Evolutionary conservation across 2,113 vertebrate genomes (phyloP).

Genomic region (Onychorhynchus coronatus): DNA sequence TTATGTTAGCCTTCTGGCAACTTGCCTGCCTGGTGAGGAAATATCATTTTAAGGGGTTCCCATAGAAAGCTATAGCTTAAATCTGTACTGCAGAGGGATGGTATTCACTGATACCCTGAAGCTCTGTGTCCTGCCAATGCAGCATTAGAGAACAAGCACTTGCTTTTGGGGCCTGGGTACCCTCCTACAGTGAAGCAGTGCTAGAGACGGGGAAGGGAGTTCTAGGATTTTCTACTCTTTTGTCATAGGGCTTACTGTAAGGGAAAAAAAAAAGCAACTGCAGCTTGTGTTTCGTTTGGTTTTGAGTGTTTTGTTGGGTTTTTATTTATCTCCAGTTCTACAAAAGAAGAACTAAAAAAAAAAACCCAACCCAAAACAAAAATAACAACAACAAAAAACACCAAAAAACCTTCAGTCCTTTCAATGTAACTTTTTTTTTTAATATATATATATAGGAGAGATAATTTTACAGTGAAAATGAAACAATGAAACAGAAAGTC

Average conservation of each 20-base stretch:
- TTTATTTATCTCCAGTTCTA: background rate
- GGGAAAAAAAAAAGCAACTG: background rate
- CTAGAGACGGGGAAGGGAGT: background rate
- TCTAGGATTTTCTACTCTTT: background rate
- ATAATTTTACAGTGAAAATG: background rate
- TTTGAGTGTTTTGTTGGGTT: background rate
- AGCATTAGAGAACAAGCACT: background rate
- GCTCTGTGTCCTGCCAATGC: background rate
- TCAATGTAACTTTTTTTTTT: background rate
- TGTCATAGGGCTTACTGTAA: background rate
- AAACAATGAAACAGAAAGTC: background rate
- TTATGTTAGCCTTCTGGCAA: conserved; percentile 5
- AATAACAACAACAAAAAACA: too few relatives aligned
- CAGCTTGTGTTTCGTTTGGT: background rate
- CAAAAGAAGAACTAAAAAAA: background rate
- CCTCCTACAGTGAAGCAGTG: background rate
- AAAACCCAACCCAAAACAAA: too few relatives aligned
- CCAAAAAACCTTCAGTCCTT: background rate
- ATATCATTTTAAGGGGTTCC: background rate
- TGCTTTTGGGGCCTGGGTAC: background rate
- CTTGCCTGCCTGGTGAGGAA: background rate
- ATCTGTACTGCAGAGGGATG: background rate
- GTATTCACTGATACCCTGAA: background rate
- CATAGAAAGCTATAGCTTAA: background rate
- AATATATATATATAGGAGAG: background rate